A percentile compares a stretch with the other conserved stretches of the same genome.
Conservation (phyloP, 2,888 invertebrate species). For the Eubasilissa splendida region DNA sequence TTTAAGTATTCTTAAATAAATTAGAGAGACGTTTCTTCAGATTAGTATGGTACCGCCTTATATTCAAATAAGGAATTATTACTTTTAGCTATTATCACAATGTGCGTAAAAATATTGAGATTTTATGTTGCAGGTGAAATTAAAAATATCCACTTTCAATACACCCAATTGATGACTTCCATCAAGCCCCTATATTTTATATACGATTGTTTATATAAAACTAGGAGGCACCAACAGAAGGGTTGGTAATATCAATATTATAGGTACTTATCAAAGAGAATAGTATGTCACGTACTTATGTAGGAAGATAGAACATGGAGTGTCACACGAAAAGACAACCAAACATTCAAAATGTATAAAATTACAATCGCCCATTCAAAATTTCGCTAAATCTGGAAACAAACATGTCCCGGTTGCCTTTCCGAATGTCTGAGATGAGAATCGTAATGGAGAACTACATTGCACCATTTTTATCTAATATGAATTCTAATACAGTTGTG, state of each 20-base stretch:
- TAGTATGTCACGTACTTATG: slow-evolving; percentile 55
- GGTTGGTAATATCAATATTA: slow-evolving; percentile 52
- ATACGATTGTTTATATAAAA: slow-evolving; percentile 52
- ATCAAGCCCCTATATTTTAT: slow-evolving; percentile 50
- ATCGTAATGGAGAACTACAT: slow-evolving; percentile 56
- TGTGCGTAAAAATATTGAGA: slow-evolving; percentile 59
- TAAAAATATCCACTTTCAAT: slow-evolving; percentile 40
- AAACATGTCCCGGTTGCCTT: slow-evolving; percentile 35
- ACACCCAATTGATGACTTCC: slow-evolving; percentile 49
- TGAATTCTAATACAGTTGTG: slow-evolving; percentile 52
- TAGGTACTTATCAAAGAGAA: slow-evolving; percentile 52
- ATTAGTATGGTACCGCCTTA: slow-evolving; percentile 57
- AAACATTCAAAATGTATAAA: slow-evolving; percentile 47
- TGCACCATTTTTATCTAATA: slow-evolving; percentile 55
- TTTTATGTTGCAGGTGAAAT: slow-evolving; percentile 52
- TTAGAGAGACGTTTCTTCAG: slow-evolving; percentile 59
- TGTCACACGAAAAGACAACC: slow-evolving; percentile 40
- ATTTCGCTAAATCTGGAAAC: slow-evolving; percentile 39
- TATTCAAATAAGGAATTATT: slow-evolving; percentile 57
- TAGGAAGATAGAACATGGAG: slow-evolving; percentile 56
- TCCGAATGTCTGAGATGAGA: slow-evolving; percentile 38
- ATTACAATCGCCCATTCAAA: slow-evolving; percentile 42
- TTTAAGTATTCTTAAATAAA: slow-evolving; percentile 55
- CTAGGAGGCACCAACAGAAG: slow-evolving; percentile 53
- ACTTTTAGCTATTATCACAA: slow-evolving; percentile 60